Base-by-base conservation (phyloP, 2,888 invertebrate species). In the Drosophila cognata region DNA sequence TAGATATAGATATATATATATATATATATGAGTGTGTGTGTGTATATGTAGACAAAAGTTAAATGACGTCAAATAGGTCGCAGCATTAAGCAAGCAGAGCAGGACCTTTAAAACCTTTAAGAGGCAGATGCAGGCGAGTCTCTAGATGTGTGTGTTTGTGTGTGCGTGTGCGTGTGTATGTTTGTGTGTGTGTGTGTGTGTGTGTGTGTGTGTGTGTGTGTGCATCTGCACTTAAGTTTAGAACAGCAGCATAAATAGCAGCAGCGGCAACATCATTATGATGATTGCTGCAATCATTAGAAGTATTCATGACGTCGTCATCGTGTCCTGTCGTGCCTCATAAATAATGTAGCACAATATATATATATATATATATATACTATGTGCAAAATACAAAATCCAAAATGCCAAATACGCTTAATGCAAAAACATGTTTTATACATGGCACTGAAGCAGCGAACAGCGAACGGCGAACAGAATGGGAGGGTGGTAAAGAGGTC, bases 401-500 rank as follows among this genome's bases (percentile, higher is more conserved):
- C 80, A 67, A 75, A 78, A 79, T 71, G 76, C 48, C 67, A 79
- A 77, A 75, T 70, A 65, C 67, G 73, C 73, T 88, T 86, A 85
- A 84, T 88, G 84, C 79, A 74, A 74, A 71, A 72, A 63, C 79
- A 88, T 88, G 70, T 81, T 88, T 86, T 74, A 88, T 71, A 86
- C 81, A 81, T 85, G 74, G 56, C 56, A 65, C 67, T 56, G 68
- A 29, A 35, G 36, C n/a, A 16, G 46, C 41, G 16, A 33, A 13
- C 18, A 25, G 4, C 16, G 25, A 41, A 18, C 8, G 1, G 59
- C 5, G 10, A 16, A 43, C 21, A 3, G 28, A 18, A 28, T 35
- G 29, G n/a, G 13, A 21, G 58, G 58, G 35, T 11, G 33, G 52
- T 18, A 53, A 35, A 18, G 53, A 53, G 53, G 53, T 21, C 35